Percentiles rank a stretch among this genome's conserved stretches.
Evolutionary conservation across 2,113 vertebrate species (phyloP).

Genomic region (Pluvianellus socialis): DNA sequence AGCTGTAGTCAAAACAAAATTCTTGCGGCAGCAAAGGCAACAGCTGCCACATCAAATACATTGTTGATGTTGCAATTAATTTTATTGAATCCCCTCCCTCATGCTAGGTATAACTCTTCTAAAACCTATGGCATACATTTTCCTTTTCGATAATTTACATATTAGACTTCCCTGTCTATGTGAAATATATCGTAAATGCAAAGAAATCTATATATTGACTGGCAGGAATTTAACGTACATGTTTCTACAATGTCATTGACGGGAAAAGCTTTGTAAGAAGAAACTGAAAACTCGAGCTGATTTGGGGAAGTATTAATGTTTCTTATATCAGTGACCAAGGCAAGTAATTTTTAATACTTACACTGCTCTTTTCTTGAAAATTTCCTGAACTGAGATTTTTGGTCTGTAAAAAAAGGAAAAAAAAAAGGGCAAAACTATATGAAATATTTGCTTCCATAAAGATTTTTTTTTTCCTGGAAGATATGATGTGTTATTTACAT

Average conservation of each 20-base stretch:
- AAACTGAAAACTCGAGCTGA: background rate
- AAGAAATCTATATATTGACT: background rate
- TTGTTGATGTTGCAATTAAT: background rate
- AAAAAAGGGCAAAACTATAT: background rate
- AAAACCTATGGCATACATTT: background rate
- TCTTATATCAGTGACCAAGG: background rate
- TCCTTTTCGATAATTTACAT: background rate
- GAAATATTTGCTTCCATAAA: background rate
- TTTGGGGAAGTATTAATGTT: background rate
- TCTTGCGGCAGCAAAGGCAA: background rate
- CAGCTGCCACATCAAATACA: background rate
- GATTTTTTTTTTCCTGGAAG: background rate
- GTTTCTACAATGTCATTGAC: background rate
- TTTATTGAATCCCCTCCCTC: background rate
- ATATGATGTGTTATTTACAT: background rate
- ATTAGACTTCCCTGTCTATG: background rate
- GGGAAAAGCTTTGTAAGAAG: background rate
- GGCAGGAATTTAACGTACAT: background rate
- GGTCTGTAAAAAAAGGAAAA: background rate
- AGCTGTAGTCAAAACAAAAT: conserved; percentile 1
- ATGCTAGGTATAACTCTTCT: background rate
- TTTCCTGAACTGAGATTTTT: background rate
- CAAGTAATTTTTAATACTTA: background rate
- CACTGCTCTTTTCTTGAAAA: background rate
- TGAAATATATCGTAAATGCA: background rate